These are phyloP conservation scores for Troides aeacus DNA, from an alignment of 2,888 invertebrate species.

Conservation along the genomic window DNA sequence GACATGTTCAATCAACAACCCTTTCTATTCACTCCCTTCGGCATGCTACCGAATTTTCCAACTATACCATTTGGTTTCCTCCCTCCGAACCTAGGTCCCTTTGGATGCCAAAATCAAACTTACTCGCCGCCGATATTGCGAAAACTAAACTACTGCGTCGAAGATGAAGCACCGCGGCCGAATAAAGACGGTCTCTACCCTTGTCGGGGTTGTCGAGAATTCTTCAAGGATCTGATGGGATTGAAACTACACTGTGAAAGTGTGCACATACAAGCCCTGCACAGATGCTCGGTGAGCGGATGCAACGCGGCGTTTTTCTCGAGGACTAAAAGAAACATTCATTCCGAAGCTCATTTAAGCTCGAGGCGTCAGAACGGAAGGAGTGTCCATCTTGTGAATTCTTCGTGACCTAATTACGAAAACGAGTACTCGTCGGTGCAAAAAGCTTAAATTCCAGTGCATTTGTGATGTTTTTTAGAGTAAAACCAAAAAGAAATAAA, in stretches of 20 bases:
- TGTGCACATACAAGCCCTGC: constrained; percentile 84
- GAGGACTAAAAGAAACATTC: constrained; percentile 87
- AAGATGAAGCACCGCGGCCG: constrained; percentile 83
- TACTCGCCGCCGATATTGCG: constrained; percentile 59
- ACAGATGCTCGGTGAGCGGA: constrained; percentile 86
- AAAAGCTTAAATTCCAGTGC: constrained; percentile 52
- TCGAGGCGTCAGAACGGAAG: constrained; percentile 62
- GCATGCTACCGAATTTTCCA: constrained; percentile 73
- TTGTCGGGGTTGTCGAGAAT: constrained; percentile 85
- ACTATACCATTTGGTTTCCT: constrained; percentile 69
- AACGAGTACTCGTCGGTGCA: constrained; percentile 32
- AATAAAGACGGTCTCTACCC: constrained; percentile 84
- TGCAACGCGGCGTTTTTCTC: constrained; percentile 90
- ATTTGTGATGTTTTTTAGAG: constrained; percentile 70
- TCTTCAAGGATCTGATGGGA: constrained; percentile 81
- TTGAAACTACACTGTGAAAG: constrained; percentile 87
- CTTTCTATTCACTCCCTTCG: constrained; percentile 72
- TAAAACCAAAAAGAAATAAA: constrained; percentile 54
- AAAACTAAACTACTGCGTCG: constrained; percentile 81
- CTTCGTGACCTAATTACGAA: constrained; percentile 58
- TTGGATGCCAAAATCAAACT: constrained; percentile 62
- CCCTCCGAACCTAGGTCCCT: constrained; percentile 67
- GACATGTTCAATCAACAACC: constrained; percentile 72
- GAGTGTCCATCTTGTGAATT: constrained; percentile 43
- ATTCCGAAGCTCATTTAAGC: constrained; percentile 84